These are phyloP conservation scores for Tachyglossus aculeatus DNA, from an alignment of 2,797 vertebrate genomes.

Conservation along the genomic window DNA sequence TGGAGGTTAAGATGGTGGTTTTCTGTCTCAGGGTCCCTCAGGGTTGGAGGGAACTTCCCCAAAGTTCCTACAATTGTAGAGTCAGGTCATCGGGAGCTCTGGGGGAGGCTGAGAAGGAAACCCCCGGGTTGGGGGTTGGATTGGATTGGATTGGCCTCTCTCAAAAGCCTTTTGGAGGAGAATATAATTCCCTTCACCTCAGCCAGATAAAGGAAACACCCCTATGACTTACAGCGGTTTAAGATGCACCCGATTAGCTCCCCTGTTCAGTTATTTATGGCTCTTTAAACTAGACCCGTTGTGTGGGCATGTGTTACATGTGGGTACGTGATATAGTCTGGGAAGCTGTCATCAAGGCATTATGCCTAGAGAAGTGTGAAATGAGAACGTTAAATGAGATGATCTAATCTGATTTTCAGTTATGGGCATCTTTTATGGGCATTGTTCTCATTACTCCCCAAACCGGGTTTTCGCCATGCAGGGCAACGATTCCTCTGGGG, in stretches of 20 bases:
- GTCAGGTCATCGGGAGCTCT: too few relatives aligned
- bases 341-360: background rate
- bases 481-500: too few relatives aligned
- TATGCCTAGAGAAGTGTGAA: constrained; percentile 9
- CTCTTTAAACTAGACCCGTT: background rate
- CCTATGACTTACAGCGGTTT: constrained; percentile 8
- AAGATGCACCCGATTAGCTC: background rate
- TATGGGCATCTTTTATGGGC: constrained; percentile 1
- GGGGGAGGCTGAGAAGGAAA: too few relatives aligned
- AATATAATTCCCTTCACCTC: background rate
- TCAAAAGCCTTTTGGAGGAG: background rate
- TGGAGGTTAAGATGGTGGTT: too few relatives aligned
- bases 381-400: background rate
- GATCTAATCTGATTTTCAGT: background rate
- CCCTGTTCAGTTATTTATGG: background rate
- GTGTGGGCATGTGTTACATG: background rate
- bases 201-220: constrained; percentile 3
- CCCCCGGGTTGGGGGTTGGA: too few relatives aligned
- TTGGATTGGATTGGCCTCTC: too few relatives aligned
- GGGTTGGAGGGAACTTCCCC: too few relatives aligned
- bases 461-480: constrained; percentile 1
- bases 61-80: too few relatives aligned
- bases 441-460: background rate
- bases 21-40: too few relatives aligned
- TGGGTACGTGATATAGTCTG: background rate